phyloP scores from a whole-genome alignment of 1,140 invertebrate species.

The Ceratosolen fusciceps region DNA sequence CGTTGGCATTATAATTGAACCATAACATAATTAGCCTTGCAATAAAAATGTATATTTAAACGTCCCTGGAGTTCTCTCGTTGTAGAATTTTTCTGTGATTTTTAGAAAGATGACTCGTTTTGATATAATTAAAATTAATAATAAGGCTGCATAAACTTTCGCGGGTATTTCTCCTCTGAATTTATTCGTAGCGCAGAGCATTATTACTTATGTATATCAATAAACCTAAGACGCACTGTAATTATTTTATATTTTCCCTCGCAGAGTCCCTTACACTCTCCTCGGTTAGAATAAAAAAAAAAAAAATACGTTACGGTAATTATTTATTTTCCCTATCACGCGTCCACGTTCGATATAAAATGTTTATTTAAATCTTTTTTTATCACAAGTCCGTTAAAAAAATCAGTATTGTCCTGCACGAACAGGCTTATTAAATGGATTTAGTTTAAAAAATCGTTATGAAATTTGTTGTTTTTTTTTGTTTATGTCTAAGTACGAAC shows the following conservation, averaged over 20 bases:
- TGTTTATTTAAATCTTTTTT: neutral
- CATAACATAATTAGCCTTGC: no score
- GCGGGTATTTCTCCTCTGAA: neutral
- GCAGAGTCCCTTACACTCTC: slow-evolving; percentile 31
- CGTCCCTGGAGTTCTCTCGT: no score
- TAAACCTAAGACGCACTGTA: slow-evolving; percentile 22
- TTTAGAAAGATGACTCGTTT: neutral
- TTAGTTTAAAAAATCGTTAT: neutral
- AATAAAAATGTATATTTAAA: no score
- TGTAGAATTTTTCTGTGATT: neutral
- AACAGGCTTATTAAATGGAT: slow-evolving; percentile 11
- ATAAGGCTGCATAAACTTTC: slow-evolving; percentile 5
- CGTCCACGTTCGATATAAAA: slow-evolving; percentile 8
- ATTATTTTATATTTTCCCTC: slow-evolving; percentile 39
- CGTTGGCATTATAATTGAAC: no score
- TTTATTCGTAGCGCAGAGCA: neutral
- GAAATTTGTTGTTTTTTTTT: neutral
- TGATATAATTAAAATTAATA: slow-evolving; percentile 32
- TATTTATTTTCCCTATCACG: neutral
- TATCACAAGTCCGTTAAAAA: neutral
- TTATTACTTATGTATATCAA: slow-evolving; percentile 31
- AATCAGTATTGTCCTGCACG: neutral
- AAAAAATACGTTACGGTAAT: slow-evolving; percentile 4
- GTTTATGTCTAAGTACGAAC: neutral
- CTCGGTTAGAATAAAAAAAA: slow-evolving; percentile 35